A percentile compares a stretch with the other conserved stretches of the same genome.
These are phyloP conservation scores for Phocides pigmalion DNA, from an alignment of 1,140 invertebrate genomes.

Conservation along the genomic window DNA sequence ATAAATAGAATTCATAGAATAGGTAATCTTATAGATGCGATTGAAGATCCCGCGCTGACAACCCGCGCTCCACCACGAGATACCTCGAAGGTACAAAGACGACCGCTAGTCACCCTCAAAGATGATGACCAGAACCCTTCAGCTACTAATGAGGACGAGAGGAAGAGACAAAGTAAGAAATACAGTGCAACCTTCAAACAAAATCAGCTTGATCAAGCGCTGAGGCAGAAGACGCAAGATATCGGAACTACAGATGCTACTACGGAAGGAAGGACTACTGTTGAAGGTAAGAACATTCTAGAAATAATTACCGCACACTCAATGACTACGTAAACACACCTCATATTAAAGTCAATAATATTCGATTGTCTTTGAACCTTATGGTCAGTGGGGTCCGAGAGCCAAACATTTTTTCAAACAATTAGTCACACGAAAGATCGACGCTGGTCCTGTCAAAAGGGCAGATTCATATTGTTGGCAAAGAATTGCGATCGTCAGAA, in stretches of 20 bases:
- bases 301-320: too few species aligned
- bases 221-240: constrained; percentile 49
- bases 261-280: constrained; percentile 53
- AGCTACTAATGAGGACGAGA: constrained; percentile 72
- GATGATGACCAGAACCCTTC: constrained; percentile 65
- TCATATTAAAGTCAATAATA: too few species aligned
- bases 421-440: too few species aligned
- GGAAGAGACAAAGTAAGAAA: constrained; percentile 76
- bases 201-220: constrained; percentile 64
- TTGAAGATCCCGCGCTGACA: constrained; percentile 61
- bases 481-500: too few species aligned
- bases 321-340: too few species aligned
- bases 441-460: too few species aligned
- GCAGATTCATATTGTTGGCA: too few species aligned
- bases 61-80: constrained; percentile 36
- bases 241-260: constrained; percentile 47
- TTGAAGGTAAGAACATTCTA: constrained; percentile 61
- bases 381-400: too few species aligned
- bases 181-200: constrained; percentile 72
- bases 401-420: too few species aligned
- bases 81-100: constrained; percentile 51
- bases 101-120: constrained; percentile 60
- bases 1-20: not conserved
- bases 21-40: constrained; percentile 45
- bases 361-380: too few species aligned